phyloP scores from a whole-genome alignment of 2,113 vertebrate genomes.

The Apus apus region DNA sequence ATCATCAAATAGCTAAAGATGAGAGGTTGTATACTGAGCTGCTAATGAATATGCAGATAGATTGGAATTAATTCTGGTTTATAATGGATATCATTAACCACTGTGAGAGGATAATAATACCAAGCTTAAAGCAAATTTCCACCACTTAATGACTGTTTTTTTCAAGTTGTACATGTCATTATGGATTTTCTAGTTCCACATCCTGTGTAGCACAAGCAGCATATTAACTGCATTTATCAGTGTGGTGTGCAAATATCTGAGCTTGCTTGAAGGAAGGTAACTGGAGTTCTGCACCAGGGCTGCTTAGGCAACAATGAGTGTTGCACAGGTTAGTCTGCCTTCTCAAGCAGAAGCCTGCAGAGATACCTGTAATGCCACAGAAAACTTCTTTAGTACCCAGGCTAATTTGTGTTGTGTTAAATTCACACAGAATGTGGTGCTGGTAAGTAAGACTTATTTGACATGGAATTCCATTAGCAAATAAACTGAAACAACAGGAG shows the following conservation, averaged over 20 bases:
- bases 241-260: not conserved
- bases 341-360: not conserved
- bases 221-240: not conserved
- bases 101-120: not conserved
- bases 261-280: not conserved
- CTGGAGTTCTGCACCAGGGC: not conserved
- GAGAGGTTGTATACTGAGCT: not conserved
- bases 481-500: not conserved
- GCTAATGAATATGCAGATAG: conserved; percentile 27
- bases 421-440: not conserved
- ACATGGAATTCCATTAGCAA: not conserved
- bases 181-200: not conserved
- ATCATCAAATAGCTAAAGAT: not conserved
- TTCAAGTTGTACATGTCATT: not conserved
- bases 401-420: not conserved
- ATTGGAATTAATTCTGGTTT: conserved; percentile 22
- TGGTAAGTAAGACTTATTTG: not conserved
- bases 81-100: conserved; percentile 10
- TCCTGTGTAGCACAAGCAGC: not conserved
- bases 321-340: not conserved
- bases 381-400: not conserved
- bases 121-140: conserved; percentile 21
- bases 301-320: not conserved
- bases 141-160: not conserved
- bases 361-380: not conserved